Percentiles rank a stretch among this genome's conserved stretches.
phyloP scores from a whole-genome alignment of 2,113 vertebrate species.

The Centropristis striata region DNA sequence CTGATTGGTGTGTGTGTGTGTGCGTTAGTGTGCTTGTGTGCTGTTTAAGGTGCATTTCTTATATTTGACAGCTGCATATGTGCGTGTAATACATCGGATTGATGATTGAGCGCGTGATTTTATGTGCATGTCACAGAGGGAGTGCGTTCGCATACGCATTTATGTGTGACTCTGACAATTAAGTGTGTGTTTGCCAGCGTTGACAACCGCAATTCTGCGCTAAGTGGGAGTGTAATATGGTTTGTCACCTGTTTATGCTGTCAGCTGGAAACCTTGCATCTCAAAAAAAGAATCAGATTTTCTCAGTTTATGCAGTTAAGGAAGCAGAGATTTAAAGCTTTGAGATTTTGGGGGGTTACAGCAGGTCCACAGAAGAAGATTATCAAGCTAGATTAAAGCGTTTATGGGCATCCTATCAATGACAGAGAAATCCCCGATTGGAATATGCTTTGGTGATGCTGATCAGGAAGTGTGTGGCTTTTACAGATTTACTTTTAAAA shows the following conservation, averaged over 20 bases:
- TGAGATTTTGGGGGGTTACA: constrained; percentile 10
- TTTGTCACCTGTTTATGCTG: constrained; percentile 50
- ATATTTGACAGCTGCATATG: constrained; percentile 37
- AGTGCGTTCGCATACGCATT: constrained; percentile 7
- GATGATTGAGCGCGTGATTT: background rate
- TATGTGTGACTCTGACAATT: constrained; percentile 40
- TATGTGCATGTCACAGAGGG: background rate
- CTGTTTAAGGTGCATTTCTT: constrained; percentile 40
- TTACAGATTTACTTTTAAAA: constrained; percentile 22
- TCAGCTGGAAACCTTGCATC: constrained; percentile 11
- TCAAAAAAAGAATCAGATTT: constrained; percentile 14
- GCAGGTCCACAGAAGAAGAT: constrained; percentile 2
- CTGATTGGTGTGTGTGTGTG: constrained; percentile 50
- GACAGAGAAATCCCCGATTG: background rate
- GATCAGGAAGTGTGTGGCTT: background rate
- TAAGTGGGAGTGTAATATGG: constrained; percentile 40
- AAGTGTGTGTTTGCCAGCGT: background rate
- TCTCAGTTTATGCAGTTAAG: constrained; percentile 7
- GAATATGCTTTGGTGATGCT: background rate
- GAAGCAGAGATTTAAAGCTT: constrained; percentile 22
- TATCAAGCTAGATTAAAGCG: background rate
- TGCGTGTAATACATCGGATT: constrained; percentile 15
- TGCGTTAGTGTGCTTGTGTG: background rate
- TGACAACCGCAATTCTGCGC: constrained; percentile 29
- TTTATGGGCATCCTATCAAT: background rate